Percentiles rank a stretch among this genome's conserved stretches.
Evolutionary conservation across 1,140 invertebrate genomes (phyloP).

Genomic region (Drosophila prosaltans): DNA sequence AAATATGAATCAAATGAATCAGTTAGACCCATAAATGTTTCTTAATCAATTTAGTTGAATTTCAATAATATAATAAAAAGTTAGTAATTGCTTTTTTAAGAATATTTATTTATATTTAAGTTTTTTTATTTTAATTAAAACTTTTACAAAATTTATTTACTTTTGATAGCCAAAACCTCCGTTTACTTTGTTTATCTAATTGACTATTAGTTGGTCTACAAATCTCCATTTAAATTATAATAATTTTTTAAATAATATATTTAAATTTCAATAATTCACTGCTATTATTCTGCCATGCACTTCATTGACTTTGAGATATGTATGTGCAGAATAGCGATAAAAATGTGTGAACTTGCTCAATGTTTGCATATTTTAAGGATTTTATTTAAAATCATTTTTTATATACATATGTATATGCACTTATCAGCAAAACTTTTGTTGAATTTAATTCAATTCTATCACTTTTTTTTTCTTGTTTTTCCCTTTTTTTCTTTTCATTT

Average conservation of each 20-base stretch:
- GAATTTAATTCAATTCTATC: slow-evolving; percentile 21
- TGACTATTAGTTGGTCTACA: too few relatives aligned
- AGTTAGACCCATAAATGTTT: too few relatives aligned
- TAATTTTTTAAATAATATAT: neutral
- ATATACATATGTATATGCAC: neutral
- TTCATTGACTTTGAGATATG: slow-evolving; percentile 6
- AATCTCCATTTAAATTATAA: neutral
- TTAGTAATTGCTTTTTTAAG: too few relatives aligned
- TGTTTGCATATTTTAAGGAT: slow-evolving; percentile 42
- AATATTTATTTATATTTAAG: too few relatives aligned
- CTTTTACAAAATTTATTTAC: too few relatives aligned
- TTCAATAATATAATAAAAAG: too few relatives aligned
- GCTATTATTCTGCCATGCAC: neutral
- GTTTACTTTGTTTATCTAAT: too few relatives aligned
- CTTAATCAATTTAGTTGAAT: too few relatives aligned
- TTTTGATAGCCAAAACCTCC: too few relatives aligned
- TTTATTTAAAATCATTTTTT: slow-evolving; percentile 6
- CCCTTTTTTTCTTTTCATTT: slow-evolving; percentile 13
- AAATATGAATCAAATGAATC: too few relatives aligned
- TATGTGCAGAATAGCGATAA: neutral
- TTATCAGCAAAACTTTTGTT: slow-evolving; percentile 8
- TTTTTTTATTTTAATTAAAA: too few relatives aligned
- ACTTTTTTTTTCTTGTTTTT: neutral
- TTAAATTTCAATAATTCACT: neutral
- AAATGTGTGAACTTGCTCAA: neutral